phyloP scores from a whole-genome alignment of 2,888 invertebrate species.

The Eupithecia inturbata region DNA sequence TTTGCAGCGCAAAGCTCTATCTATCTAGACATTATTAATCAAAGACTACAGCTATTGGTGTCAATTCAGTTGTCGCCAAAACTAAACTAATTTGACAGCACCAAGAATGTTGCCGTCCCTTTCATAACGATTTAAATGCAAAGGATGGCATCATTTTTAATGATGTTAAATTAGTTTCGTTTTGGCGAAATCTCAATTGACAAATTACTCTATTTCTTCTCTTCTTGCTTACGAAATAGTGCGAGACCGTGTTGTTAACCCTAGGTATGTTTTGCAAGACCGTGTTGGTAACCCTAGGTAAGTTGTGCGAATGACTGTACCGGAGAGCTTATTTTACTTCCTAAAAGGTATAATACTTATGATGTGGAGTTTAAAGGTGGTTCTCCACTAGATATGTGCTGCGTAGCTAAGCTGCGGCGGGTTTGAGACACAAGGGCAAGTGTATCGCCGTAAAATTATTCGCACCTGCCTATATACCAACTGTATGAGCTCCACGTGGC shows the following conservation, averaged over 20 bases:
- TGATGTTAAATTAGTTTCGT: background rate
- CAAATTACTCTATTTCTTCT: background rate
- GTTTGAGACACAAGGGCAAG: no score
- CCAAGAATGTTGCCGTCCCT: background rate
- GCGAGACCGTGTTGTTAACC: background rate
- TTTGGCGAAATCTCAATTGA: background rate
- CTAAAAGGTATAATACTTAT: background rate
- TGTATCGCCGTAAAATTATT: no score
- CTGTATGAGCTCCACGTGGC: no score
- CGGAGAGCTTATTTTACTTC: conserved; percentile 8
- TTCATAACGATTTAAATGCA: background rate
- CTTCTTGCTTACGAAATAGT: background rate
- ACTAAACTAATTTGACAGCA: background rate
- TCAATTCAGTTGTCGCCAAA: no score
- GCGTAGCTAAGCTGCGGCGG: background rate
- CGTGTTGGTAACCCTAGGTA: background rate
- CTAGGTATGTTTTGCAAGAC: conserved; percentile 1
- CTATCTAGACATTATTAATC: no score
- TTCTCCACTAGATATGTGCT: background rate
- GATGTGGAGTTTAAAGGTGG: background rate
- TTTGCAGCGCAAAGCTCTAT: no score
- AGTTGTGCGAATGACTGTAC: conserved; percentile 3
- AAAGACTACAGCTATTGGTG: background rate
- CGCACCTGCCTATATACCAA: no score
- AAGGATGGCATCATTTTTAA: background rate